Percentiles rank a stretch among this genome's conserved stretches.
These are phyloP conservation scores for Vireo altiloquus DNA, from an alignment of 2,113 vertebrate species.

Conservation along the genomic window DNA sequence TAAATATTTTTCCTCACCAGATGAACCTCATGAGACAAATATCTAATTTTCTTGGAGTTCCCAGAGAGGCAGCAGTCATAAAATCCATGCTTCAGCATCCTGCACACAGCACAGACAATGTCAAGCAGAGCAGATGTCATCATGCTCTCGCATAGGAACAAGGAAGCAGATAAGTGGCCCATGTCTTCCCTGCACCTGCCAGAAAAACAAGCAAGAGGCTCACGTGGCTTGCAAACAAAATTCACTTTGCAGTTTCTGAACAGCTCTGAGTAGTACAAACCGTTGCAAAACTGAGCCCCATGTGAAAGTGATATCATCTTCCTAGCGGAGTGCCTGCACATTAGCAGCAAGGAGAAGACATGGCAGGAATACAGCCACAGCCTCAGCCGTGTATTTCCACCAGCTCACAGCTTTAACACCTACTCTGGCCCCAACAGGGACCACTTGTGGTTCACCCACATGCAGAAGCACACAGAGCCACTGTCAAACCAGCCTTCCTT, in stretches of 20 bases:
- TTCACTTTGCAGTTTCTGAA: neutral
- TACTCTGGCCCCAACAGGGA: neutral
- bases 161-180: neutral
- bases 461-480: neutral
- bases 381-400: neutral
- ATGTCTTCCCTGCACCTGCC: neutral
- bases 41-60: neutral
- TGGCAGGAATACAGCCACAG: neutral
- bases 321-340: neutral
- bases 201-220: neutral
- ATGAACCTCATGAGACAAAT: neutral
- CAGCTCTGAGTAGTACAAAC: neutral
- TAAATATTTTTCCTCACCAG: neutral
- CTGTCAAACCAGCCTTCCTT: neutral
- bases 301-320: accelerated
- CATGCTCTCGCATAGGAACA: accelerated
- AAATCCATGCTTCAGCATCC: neutral
- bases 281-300: neutral
- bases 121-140: neutral
- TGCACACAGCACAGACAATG: neutral
- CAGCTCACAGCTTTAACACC: neutral
- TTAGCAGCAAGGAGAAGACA: neutral
- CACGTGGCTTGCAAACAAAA: neutral
- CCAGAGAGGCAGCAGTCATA: neutral
- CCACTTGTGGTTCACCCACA: neutral